Conservation (phyloP, 2,888 invertebrate species). For the Hypselothyrea guttata region DNA sequence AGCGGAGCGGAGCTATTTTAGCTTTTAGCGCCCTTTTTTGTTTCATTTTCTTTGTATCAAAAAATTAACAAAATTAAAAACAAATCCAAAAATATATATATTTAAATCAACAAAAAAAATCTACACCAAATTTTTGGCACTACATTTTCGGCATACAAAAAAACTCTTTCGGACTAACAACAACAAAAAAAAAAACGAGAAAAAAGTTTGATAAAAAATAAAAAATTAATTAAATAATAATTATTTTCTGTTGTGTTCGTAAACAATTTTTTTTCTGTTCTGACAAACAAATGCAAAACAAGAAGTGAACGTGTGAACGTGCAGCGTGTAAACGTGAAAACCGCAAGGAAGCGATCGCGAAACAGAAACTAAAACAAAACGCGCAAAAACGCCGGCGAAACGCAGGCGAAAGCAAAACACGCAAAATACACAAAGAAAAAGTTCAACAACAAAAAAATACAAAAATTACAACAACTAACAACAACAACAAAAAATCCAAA, state of each 20-base stretch:
- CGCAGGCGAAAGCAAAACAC: conserved; percentile 42
- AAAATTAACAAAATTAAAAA: conserved; percentile 32
- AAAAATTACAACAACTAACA: no score
- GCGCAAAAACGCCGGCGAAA: conserved; percentile 42
- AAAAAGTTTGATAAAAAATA: conserved; percentile 22
- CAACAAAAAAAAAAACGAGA: conserved; percentile 30
- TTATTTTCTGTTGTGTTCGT: conserved; percentile 67
- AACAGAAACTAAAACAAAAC: conserved; percentile 23
- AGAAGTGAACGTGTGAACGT: conserved; percentile 53
- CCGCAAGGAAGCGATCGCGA: conserved; percentile 28
- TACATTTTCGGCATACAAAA: conserved; percentile 55
- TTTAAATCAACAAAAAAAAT: conserved; percentile 37
- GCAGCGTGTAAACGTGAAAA: conserved; percentile 28
- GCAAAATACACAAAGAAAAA: conserved; percentile 59
- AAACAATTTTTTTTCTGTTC: conserved; percentile 66
- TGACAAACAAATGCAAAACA: conserved; percentile 28
- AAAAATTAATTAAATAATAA: conserved; percentile 51
- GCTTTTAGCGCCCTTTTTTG: conserved; percentile 81
- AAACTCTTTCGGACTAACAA: conserved; percentile 63
- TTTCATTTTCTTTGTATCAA: conserved; percentile 69
- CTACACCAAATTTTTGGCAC: conserved; percentile 22
- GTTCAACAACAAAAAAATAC: conserved; percentile 11
- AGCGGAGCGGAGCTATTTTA: conserved; percentile 79
- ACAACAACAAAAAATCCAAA: no score
- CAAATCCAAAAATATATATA: conserved; percentile 11